Conservation (phyloP, 1,140 invertebrate species). For the Harpegnathos saltator region DNA sequence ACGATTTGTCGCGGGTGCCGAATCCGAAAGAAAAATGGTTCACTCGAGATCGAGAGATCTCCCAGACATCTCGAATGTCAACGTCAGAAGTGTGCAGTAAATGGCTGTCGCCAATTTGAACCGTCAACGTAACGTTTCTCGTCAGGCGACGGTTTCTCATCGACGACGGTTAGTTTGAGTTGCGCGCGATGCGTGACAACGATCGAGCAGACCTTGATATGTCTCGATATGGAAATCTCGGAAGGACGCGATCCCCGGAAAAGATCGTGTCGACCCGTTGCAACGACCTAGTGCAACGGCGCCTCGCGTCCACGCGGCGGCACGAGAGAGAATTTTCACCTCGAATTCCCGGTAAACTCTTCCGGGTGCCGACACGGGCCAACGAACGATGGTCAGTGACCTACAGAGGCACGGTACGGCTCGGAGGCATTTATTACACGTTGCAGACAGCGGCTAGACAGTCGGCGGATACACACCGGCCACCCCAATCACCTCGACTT, state of each 20-base stretch:
- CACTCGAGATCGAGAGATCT: background rate
- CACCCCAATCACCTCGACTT: conserved; percentile 68
- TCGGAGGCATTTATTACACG: conserved; percentile 80
- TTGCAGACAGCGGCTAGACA: conserved; percentile 82
- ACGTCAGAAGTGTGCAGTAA: too few species aligned
- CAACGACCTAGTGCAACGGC: conserved; percentile 24
- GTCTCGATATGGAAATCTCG: background rate
- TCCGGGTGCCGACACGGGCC: conserved; percentile 71
- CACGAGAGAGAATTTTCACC: conserved; percentile 67
- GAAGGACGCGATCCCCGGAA: background rate
- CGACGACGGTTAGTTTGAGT: too few species aligned
- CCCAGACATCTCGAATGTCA: background rate
- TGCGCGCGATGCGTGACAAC: too few species aligned
- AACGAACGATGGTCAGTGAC: conserved; percentile 80
- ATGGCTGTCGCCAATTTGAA: too few species aligned
- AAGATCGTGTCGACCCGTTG: background rate
- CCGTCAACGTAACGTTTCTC: background rate
- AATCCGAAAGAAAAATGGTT: background rate
- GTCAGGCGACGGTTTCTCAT: too few species aligned
- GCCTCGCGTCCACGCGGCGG: conserved; percentile 21
- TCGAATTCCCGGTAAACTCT: conserved; percentile 55
- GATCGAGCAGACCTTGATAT: background rate
- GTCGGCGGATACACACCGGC: conserved; percentile 73
- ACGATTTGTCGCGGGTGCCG: background rate
- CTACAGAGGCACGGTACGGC: conserved; percentile 75